A percentile compares a stretch with the other conserved stretches of the same genome.
Conservation (phyloP, 2,113 vertebrate species). For the Microtus richardsoni region DNA sequence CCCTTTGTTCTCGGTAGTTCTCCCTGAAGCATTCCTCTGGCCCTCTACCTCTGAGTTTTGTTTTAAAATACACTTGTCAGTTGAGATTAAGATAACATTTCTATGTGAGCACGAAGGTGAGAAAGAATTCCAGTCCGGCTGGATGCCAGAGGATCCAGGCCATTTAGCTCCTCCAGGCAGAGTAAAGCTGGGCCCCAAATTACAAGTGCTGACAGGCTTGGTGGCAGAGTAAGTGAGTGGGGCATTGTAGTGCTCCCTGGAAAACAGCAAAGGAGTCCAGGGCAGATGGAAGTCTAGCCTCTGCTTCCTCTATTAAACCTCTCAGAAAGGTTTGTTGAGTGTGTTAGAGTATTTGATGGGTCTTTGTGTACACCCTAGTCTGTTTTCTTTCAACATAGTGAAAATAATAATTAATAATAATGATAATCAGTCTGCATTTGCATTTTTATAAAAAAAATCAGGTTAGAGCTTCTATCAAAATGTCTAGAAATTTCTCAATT, state of each 20-base stretch:
- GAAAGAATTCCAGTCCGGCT: constrained; percentile 44
- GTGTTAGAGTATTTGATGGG: not conserved
- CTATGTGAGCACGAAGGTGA: constrained; percentile 50
- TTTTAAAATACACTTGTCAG: constrained; percentile 67
- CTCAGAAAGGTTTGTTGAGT: not conserved
- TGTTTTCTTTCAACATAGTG: not conserved
- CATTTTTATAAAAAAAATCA: not conserved
- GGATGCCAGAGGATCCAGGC: not conserved
- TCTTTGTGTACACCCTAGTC: not conserved
- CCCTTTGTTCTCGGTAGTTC: not conserved
- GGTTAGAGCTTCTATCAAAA: not conserved
- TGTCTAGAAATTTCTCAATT: not conserved
- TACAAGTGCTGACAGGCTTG: not conserved
- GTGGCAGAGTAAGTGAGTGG: not conserved
- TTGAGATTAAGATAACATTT: constrained; percentile 74
- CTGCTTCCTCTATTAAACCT: not conserved
- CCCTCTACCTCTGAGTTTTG: constrained; percentile 45
- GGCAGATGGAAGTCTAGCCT: not conserved
- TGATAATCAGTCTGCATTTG: not conserved
- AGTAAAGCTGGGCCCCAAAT: not conserved
- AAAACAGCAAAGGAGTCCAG: not conserved
- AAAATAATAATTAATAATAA: not conserved
- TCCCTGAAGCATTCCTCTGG: constrained; percentile 46
- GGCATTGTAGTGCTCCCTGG: not conserved
- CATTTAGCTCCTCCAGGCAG: not conserved